Conservation (phyloP, 2,797 vertebrate species). For the Nannoperca australis region DNA sequence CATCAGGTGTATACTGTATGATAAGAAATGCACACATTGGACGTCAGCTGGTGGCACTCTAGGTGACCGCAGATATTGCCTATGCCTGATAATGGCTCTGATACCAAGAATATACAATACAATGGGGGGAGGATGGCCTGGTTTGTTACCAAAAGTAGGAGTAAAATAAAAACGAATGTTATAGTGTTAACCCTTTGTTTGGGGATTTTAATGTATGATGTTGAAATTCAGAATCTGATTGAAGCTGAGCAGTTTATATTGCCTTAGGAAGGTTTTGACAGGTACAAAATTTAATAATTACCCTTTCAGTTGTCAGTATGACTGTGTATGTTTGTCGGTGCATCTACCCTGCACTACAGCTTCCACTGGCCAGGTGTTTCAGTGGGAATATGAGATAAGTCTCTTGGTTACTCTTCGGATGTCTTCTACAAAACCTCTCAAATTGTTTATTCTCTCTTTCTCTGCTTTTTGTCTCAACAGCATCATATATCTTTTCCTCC, state of each 20-base stretch:
- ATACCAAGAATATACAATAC: not conserved
- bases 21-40: too few species aligned
- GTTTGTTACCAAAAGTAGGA: not conserved
- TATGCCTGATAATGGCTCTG: not conserved
- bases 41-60: not conserved
- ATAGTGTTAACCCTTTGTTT: not conserved
- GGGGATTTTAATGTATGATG: not conserved
- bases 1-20: not conserved
- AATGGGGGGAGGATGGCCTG: not conserved
- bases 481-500: not conserved
- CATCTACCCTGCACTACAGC: not conserved
- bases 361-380: slow-evolving; percentile 14
- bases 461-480: not conserved
- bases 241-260: not conserved
- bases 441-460: not conserved
- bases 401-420: not conserved
- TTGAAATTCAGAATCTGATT: slow-evolving; percentile 5
- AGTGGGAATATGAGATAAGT: slow-evolving; percentile 1
- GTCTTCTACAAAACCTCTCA: not conserved
- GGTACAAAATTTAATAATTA: not conserved
- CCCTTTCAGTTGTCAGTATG: not conserved
- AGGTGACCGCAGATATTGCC: not conserved
- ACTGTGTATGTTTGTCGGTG: not conserved
- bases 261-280: not conserved
- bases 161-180: not conserved